phyloP scores from a whole-genome alignment of 2,797 vertebrate species.

The Enteromius paludinosus region DNA sequence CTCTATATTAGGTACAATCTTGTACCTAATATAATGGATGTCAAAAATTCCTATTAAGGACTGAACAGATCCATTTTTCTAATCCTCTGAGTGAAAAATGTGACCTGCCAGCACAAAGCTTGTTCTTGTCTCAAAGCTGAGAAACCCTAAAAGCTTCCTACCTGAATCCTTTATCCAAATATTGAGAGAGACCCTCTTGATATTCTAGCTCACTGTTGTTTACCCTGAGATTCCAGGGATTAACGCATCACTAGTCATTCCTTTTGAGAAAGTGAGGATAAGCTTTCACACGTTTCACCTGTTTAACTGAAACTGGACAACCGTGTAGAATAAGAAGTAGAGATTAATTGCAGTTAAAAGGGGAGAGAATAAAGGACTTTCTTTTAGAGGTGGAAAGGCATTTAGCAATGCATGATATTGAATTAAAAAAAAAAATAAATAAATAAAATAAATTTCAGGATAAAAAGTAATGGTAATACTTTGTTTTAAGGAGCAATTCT shows the following conservation, averaged over 20 bases:
- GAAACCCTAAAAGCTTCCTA: conserved; percentile 73
- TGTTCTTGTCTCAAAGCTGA: conserved; percentile 73
- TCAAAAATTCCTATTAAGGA: neutral
- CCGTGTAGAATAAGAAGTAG: neutral
- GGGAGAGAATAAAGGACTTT: neutral
- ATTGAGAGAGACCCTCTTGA: conserved; percentile 80
- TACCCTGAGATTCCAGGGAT: conserved; percentile 77
- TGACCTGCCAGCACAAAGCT: conserved; percentile 75
- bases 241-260: conserved; percentile 70
- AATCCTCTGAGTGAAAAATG: conserved; percentile 67
- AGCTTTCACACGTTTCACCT: conserved; percentile 55
- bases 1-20: too few relatives aligned
- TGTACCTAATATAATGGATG: neutral
- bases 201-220: conserved; percentile 72
- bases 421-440: neutral
- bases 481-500: neutral
- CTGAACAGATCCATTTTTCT: conserved; percentile 36
- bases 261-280: conserved; percentile 55
- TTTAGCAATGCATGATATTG: neutral
- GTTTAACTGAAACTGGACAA: conserved; percentile 18
- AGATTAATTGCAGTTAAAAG: conserved; percentile 10
- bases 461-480: neutral
- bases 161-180: conserved; percentile 82
- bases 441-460: neutral
- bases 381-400: neutral